A percentile compares a stretch with the other conserved stretches of the same genome.
These are phyloP conservation scores for Cetoscarus ocellatus DNA, from an alignment of 2,797 vertebrate species.

Conservation along the genomic window DNA sequence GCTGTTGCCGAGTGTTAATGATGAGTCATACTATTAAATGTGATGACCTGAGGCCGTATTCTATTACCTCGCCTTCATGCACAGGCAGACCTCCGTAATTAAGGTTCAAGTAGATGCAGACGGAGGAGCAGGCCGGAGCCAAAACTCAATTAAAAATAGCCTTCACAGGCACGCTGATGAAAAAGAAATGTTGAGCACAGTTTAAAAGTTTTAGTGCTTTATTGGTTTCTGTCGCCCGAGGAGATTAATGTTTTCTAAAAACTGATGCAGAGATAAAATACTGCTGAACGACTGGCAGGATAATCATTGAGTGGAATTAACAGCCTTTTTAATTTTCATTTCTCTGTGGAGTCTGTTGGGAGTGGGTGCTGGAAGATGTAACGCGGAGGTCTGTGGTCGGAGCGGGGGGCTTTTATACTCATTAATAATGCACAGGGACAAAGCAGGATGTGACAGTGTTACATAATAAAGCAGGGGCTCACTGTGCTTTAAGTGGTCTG, in stretches of 20 bases:
- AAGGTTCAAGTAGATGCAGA: slow-evolving; percentile 54
- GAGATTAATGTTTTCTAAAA: slow-evolving; percentile 62
- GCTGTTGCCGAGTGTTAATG: slow-evolving; percentile 73
- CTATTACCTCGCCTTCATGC: slow-evolving; percentile 61
- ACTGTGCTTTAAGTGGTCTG: slow-evolving; percentile 15
- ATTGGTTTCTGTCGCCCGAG: slow-evolving; percentile 43
- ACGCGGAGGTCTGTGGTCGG: slow-evolving; percentile 34
- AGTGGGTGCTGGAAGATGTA: slow-evolving; percentile 35
- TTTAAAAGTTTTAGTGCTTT: slow-evolving; percentile 61
- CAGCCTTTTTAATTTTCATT: slow-evolving; percentile 54
- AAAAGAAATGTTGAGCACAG: slow-evolving; percentile 24
- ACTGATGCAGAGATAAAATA: slow-evolving; percentile 65
- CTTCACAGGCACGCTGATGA: slow-evolving; percentile 14
- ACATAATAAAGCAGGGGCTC: slow-evolving; percentile 27
- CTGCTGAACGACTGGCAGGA: slow-evolving; percentile 49
- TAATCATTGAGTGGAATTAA: slow-evolving; percentile 71
- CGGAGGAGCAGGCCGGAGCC: slow-evolving; percentile 33
- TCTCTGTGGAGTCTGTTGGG: slow-evolving; percentile 32
- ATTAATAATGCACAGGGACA: slow-evolving; percentile 58
- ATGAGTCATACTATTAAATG: slow-evolving; percentile 81
- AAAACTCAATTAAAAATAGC: slow-evolving; percentile 60
- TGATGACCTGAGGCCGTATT: slow-evolving; percentile 69
- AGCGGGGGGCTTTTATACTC: slow-evolving; percentile 32
- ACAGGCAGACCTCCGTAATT: slow-evolving; percentile 59
- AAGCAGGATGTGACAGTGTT: slow-evolving; percentile 46